These are phyloP conservation scores for Leucozona laternaria DNA, from an alignment of 2,888 invertebrate genomes.

Conservation along the genomic window DNA sequence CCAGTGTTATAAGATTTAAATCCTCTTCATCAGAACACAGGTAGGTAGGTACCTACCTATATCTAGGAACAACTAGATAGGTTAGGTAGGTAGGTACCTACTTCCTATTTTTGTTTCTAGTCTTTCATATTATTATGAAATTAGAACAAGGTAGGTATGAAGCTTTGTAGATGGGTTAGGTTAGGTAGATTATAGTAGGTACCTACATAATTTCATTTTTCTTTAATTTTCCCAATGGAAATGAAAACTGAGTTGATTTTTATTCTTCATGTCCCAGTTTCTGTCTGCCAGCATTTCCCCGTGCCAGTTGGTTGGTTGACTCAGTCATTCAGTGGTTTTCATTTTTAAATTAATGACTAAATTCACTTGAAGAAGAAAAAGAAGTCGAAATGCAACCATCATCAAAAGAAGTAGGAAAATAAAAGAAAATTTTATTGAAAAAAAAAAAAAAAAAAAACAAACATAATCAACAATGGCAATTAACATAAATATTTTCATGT, in stretches of 20 bases:
- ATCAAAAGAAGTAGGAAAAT: not conserved
- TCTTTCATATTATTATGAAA: too few relatives aligned
- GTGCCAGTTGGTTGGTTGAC: not conserved
- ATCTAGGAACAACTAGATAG: too few relatives aligned
- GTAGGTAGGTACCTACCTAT: too few relatives aligned
- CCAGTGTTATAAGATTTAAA: too few relatives aligned
- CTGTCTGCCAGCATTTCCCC: slow-evolving; percentile 12
- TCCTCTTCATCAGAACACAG: too few relatives aligned
- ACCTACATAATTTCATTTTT: not conserved
- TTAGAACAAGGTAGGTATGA: too few relatives aligned
- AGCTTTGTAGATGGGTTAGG: too few relatives aligned
- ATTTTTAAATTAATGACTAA: slow-evolving; percentile 57
- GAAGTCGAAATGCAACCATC: not conserved
- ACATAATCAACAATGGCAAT: slow-evolving; percentile 48
- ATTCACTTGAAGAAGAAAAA: slow-evolving; percentile 48
- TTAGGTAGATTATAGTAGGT: not conserved
- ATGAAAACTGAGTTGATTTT: slow-evolving; percentile 28
- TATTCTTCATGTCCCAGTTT: slow-evolving; percentile 49
- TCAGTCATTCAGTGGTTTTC: slow-evolving; percentile 43
- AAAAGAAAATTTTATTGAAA: slow-evolving; percentile 28
- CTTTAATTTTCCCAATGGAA: slow-evolving; percentile 19
- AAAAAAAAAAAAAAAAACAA: not conserved
- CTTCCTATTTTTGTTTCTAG: too few relatives aligned
- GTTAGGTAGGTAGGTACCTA: too few relatives aligned
- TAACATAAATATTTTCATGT: slow-evolving; percentile 59